Percentiles rank a stretch among this genome's conserved stretches.
Conservation (phyloP, 2,888 invertebrate genomes). For the Melipona beecheii region DNA sequence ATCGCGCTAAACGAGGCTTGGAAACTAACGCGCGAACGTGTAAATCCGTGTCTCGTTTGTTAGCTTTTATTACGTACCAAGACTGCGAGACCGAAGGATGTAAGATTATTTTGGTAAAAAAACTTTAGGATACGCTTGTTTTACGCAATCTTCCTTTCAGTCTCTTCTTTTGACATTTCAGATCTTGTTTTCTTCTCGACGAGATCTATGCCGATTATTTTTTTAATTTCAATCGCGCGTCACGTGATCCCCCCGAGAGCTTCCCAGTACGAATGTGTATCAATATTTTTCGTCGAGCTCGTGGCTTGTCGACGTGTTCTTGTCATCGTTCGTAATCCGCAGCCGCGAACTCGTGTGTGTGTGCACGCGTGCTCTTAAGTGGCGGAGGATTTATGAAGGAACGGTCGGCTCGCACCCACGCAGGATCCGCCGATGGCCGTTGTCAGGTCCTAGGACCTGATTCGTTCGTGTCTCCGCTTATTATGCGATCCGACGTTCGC, state of each 20-base stretch:
- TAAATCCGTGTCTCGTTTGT: background rate
- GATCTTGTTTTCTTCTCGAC: too few relatives aligned
- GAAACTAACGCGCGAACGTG: background rate
- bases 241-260: background rate
- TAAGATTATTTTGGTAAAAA: background rate
- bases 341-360: constrained; percentile 1
- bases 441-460: constrained; percentile 65
- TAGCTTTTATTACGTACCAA: background rate
- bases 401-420: constrained; percentile 73
- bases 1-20: background rate
- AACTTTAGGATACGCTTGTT: too few relatives aligned
- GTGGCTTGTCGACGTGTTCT: constrained; percentile 24
- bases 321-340: constrained; percentile 31
- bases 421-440: constrained; percentile 71
- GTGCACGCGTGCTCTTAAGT: constrained; percentile 44
- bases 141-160: too few relatives aligned
- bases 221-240: background rate
- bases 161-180: too few relatives aligned
- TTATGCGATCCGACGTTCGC: constrained; percentile 72
- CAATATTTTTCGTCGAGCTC: constrained; percentile 22
- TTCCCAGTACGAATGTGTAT: background rate
- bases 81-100: background rate
- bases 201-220: too few relatives aligned
- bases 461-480: constrained; percentile 71
- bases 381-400: constrained; percentile 75